Percentiles rank a stretch among this genome's conserved stretches.
Conservation (phyloP, 1,140 invertebrate species). For the Procambarus clarkii region DNA sequence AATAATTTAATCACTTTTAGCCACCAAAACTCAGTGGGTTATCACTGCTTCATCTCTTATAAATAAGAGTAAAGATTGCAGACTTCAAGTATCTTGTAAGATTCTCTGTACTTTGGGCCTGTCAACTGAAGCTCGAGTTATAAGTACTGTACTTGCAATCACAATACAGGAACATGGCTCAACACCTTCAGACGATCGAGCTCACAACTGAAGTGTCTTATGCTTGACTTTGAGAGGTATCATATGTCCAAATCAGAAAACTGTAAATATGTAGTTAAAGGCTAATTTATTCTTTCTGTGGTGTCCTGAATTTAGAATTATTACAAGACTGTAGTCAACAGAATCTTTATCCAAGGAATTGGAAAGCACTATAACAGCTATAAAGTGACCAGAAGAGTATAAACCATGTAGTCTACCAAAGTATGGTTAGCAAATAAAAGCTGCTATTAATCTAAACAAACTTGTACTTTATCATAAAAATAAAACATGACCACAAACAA, state of each 20-base stretch:
- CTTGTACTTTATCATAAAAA: slow-evolving; percentile 49
- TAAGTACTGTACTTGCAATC: neutral
- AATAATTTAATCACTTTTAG: slow-evolving; percentile 25
- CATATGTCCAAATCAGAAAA: neutral
- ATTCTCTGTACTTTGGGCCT: neutral
- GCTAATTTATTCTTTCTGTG: neutral
- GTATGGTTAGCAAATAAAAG: neutral
- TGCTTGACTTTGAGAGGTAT: neutral
- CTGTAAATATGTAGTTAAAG: neutral
- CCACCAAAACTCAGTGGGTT: slow-evolving; percentile 21
- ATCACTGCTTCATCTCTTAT: neutral
- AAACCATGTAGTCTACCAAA: neutral
- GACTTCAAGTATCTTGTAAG: neutral
- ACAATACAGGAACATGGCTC: neutral
- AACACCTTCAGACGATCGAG: neutral
- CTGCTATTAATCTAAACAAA: neutral
- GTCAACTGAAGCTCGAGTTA: slow-evolving; percentile 17
- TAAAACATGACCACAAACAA: slow-evolving; percentile 4
- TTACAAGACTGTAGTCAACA: neutral
- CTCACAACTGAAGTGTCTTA: neutral
- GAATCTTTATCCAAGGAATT: neutral
- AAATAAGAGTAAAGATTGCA: neutral
- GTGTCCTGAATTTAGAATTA: neutral
- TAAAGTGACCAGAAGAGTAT: slow-evolving; percentile 1
- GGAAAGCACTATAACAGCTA: neutral